Percentiles rank a stretch among this genome's conserved stretches.
phyloP scores from a whole-genome alignment of 2,113 vertebrate genomes.

The Vulpes ferrilata region DNA sequence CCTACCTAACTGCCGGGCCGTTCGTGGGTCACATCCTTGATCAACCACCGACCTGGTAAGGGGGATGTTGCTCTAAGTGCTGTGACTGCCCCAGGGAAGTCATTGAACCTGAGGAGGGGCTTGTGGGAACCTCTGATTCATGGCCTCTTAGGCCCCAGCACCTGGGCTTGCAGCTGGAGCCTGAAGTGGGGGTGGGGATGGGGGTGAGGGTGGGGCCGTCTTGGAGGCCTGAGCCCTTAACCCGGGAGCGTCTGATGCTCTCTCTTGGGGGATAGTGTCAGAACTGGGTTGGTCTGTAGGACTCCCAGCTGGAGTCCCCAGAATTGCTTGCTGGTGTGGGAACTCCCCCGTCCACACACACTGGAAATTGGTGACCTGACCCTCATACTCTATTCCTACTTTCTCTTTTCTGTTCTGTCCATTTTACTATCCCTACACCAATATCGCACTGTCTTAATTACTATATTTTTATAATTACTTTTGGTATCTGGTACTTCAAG shows the following conservation, averaged over 20 bases:
- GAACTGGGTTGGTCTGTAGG: not conserved
- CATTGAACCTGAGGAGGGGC: not conserved
- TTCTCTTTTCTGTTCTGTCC: not conserved
- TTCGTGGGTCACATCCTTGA: not conserved
- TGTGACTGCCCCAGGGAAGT: no score
- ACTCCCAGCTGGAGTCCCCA: not conserved
- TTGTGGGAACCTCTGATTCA: not conserved
- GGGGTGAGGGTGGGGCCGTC: no score
- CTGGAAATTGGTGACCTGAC: not conserved
- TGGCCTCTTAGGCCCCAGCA: not conserved
- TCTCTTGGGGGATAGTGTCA: not conserved
- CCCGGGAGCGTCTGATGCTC: not conserved
- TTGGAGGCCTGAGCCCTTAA: not conserved
- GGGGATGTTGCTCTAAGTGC: not conserved
- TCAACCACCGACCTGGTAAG: not conserved
- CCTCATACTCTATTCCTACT: not conserved
- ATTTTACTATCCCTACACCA: not conserved
- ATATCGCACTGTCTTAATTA: not conserved
- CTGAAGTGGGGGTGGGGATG: no score
- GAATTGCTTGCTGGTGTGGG: not conserved
- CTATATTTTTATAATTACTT: not conserved
- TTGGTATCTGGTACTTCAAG: not conserved
- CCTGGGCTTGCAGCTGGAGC: not conserved
- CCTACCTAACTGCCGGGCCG: no score
- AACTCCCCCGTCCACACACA: not conserved